These are phyloP conservation scores for Furcifer pardalis DNA, from an alignment of 2,797 vertebrate genomes.

Conservation along the genomic window DNA sequence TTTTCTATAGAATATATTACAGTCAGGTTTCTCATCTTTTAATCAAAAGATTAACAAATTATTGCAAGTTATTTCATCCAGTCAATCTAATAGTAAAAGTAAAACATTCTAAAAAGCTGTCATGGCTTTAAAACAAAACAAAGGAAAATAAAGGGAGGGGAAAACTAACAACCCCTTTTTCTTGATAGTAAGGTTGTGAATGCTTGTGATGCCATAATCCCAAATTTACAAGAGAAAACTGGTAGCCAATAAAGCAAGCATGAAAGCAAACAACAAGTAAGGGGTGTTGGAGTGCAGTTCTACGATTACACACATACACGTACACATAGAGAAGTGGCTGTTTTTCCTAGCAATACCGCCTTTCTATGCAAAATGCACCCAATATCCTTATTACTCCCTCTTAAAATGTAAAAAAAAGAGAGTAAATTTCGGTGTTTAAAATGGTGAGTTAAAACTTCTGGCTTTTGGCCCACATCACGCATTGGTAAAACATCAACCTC, in stretches of 20 bases:
- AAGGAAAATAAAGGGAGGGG: conserved; percentile 22
- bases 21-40: conserved; percentile 73
- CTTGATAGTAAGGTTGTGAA: conserved; percentile 50
- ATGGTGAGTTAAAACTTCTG: neutral
- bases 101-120: conserved; percentile 76
- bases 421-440: conserved; percentile 25
- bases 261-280: conserved; percentile 45
- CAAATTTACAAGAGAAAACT: neutral
- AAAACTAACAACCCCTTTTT: neutral
- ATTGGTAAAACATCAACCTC: conserved; percentile 59
- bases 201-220: neutral
- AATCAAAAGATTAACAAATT: conserved; percentile 75
- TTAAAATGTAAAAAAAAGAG: neutral
- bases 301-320: conserved; percentile 4
- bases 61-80: conserved; percentile 71
- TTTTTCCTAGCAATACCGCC: conserved; percentile 24
- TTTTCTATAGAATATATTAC: conserved; percentile 73
- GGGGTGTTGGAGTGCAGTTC: conserved; percentile 4
- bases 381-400: conserved; percentile 37
- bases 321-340: conserved; percentile 42
- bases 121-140: conserved; percentile 47
- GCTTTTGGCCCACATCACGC: fast-evolving
- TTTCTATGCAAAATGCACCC: conserved; percentile 52
- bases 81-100: conserved; percentile 62
- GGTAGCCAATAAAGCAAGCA: conserved; percentile 14